These are phyloP conservation scores for Marisa cornuarietis DNA, from an alignment of 1,140 invertebrate species.

Conservation along the genomic window DNA sequence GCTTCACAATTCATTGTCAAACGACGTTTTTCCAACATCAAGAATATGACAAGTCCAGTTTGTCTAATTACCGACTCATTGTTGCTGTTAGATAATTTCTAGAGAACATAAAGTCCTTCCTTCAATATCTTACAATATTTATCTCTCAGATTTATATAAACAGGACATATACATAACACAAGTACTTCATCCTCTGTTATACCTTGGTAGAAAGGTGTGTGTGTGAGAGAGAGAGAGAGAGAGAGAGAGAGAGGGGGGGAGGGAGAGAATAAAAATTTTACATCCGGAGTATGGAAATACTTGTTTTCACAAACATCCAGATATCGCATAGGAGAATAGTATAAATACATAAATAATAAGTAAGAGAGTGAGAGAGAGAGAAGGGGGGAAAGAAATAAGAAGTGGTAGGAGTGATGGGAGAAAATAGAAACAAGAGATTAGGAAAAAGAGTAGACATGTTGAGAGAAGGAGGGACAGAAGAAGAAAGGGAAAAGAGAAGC, in stretches of 20 bases:
- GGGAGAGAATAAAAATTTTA: neutral
- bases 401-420: conserved; percentile 1
- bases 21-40: too few species aligned
- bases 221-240: conserved; percentile 8
- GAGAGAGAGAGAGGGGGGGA: conserved; percentile 5
- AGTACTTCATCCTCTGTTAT: too few species aligned
- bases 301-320: neutral
- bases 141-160: too few species aligned
- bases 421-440: neutral
- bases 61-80: too few species aligned
- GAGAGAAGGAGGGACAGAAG: conserved; percentile 3
- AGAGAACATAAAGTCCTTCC: too few species aligned
- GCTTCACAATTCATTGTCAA: too few species aligned
- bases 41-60: too few species aligned
- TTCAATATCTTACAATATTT: too few species aligned
- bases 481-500: neutral
- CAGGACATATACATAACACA: too few species aligned
- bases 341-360: neutral
- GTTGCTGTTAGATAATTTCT: too few species aligned
- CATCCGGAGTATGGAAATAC: neutral
- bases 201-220: neutral
- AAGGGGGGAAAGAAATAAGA: too few species aligned
- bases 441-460: neutral
- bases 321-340: neutral
- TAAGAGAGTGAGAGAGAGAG: too few species aligned